Conservation (phyloP, 2,113 vertebrate genomes). For the Lepisosteus osseus region DNA sequence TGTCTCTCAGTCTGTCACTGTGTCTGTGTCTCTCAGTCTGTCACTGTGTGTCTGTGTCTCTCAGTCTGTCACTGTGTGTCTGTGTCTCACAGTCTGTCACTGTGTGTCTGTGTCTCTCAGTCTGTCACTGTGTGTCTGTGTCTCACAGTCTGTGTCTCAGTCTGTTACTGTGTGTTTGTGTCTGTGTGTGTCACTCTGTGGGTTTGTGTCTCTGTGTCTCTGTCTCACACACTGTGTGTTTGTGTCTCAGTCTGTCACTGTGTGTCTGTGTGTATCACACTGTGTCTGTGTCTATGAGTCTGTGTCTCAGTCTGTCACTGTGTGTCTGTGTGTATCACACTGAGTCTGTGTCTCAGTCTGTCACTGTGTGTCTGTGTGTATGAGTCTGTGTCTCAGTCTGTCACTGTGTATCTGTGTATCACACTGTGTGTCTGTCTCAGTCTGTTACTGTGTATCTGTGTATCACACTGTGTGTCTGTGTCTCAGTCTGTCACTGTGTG, state of each 20-base stretch:
- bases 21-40: slow-evolving; percentile 12
- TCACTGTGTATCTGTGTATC: slow-evolving; percentile 2
- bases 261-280: too few species aligned
- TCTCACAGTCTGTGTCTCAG: background rate
- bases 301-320: background rate
- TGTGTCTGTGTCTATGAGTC: slow-evolving; percentile 14
- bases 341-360: slow-evolving; percentile 9
- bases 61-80: background rate
- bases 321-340: background rate
- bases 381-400: slow-evolving; percentile 14
- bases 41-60: background rate
- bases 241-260: too few species aligned
- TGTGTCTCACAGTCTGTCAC: slow-evolving; percentile 12
- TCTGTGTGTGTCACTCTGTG: background rate
- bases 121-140: background rate
- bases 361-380: slow-evolving; percentile 26
- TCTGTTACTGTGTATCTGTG: too few species aligned
- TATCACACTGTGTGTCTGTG: background rate
- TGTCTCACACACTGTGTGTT: background rate
- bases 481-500: too few species aligned
- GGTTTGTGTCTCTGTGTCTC: background rate
- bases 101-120: slow-evolving; percentile 19
- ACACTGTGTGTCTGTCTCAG: too few species aligned
- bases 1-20: background rate
- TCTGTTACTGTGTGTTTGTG: slow-evolving; percentile 27